Conservation (phyloP, 2,888 invertebrate genomes). For the Drosophila mayaguana region DNA sequence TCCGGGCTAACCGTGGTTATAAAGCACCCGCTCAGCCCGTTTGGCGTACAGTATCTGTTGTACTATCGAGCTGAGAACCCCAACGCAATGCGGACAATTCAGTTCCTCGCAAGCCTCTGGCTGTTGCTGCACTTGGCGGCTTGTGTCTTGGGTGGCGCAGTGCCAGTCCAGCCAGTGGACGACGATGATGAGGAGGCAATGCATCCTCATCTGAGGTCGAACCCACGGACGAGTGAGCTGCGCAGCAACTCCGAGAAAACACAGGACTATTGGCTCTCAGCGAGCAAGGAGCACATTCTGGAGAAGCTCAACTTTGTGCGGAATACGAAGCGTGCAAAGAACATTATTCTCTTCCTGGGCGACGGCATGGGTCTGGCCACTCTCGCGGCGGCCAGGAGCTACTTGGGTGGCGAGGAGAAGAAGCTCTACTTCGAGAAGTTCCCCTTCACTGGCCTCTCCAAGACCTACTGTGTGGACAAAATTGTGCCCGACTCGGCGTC, state of each 20-base stretch:
- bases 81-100: conserved; percentile 32
- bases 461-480: conserved; percentile 90
- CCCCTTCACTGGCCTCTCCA: conserved; percentile 90
- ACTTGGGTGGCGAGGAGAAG: conserved; percentile 91
- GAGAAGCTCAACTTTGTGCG: conserved; percentile 70
- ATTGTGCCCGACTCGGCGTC: conserved; percentile 94
- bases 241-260: conserved; percentile 48
- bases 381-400: conserved; percentile 90
- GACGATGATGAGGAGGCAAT: conserved; percentile 52
- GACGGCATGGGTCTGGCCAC: conserved; percentile 95
- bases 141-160: conserved; percentile 50
- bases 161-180: conserved; percentile 38
- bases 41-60: conserved; percentile 51
- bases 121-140: conserved; percentile 33
- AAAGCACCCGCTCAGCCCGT: conserved; percentile 37
- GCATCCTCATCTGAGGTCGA: conserved; percentile 66
- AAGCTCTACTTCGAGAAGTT: conserved; percentile 91
- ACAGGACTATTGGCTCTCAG: conserved; percentile 70
- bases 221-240: background rate
- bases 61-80: conserved; percentile 37
- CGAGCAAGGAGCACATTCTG: conserved; percentile 65
- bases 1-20: conserved; percentile 40
- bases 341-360: conserved; percentile 93
- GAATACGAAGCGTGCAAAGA: conserved; percentile 87
- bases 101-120: conserved; percentile 16